These are phyloP conservation scores for Meleagris gallopavo DNA, from an alignment of 2,113 vertebrate genomes.

Conservation along the genomic window DNA sequence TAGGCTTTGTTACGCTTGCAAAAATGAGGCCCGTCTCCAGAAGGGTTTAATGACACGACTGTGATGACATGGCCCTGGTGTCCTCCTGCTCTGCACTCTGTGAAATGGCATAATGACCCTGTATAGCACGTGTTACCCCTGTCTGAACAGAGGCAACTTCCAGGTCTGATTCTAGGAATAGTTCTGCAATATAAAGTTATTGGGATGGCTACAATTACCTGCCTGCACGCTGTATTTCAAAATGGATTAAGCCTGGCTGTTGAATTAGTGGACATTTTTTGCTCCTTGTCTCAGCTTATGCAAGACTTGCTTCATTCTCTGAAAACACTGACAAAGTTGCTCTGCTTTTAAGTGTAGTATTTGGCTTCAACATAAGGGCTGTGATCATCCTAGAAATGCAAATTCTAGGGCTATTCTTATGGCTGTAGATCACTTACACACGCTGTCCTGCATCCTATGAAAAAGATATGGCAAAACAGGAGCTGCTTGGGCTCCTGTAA, in stretches of 20 bases:
- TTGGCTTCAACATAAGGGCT: background rate
- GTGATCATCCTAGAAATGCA: background rate
- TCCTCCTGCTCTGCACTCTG: background rate
- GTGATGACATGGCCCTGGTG: background rate
- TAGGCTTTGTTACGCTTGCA: background rate
- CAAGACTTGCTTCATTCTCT: background rate
- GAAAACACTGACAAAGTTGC: background rate
- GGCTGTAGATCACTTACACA: background rate
- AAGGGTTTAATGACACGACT: background rate
- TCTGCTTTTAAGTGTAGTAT: slow-evolving; percentile 11
- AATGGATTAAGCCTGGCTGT: background rate
- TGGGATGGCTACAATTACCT: background rate
- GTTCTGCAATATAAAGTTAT: background rate
- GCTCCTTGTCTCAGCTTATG: background rate
- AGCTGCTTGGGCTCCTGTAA: background rate
- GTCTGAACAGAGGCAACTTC: background rate
- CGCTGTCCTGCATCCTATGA: accelerated
- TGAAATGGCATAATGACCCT: background rate
- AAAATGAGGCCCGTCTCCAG: background rate
- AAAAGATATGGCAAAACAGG: background rate
- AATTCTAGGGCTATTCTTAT: background rate
- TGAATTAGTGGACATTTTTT: background rate
- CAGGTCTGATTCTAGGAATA: background rate
- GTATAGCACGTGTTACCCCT: background rate
- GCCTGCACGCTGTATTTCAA: background rate